These are phyloP conservation scores for Leptogaster cylindrica DNA, from an alignment of 2,888 invertebrate genomes.

Conservation along the genomic window DNA sequence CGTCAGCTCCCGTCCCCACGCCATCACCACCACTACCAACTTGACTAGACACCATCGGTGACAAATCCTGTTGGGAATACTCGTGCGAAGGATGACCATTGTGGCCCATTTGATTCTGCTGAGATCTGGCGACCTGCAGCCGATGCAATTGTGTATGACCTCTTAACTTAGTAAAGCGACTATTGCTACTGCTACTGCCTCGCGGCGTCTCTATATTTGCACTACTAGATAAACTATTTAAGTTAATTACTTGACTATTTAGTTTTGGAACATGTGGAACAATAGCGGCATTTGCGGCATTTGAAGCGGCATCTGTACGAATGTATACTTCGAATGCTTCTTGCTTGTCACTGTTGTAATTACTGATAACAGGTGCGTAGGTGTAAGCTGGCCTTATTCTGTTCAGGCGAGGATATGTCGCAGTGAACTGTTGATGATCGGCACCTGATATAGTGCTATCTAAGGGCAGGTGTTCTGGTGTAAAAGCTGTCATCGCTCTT, in stretches of 20 bases:
- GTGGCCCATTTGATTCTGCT: slow-evolving; percentile 36
- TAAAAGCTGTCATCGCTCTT: slow-evolving; percentile 46
- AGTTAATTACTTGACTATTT: slow-evolving; percentile 59
- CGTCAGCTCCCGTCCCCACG: slow-evolving; percentile 28
- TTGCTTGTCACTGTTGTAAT: slow-evolving; percentile 15
- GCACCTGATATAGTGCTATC: slow-evolving; percentile 30
- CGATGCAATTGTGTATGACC: slow-evolving; percentile 51
- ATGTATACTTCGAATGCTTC: slow-evolving; percentile 36
- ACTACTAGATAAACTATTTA: slow-evolving; percentile 50
- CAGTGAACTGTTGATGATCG: slow-evolving; percentile 23
- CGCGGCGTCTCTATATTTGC: slow-evolving; percentile 46
- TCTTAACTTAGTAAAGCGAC: slow-evolving; percentile 53
- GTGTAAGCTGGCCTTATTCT: slow-evolving; percentile 40
- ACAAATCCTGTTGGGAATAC: neutral
- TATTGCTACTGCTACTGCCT: slow-evolving; percentile 47
- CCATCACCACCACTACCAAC: slow-evolving; percentile 9
- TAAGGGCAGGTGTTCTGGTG: slow-evolving; percentile 37
- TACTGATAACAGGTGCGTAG: slow-evolving; percentile 41
- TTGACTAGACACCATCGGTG: slow-evolving; percentile 40
- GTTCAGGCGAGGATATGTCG: slow-evolving; percentile 29
- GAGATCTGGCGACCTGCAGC: neutral
- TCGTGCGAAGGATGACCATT: neutral
- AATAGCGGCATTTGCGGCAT: slow-evolving; percentile 42
- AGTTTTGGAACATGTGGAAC: slow-evolving; percentile 60
- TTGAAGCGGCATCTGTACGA: slow-evolving; percentile 39